Conservation (phyloP, 2,797 vertebrate genomes). For the Schizopygopsis malacanthus region DNA sequence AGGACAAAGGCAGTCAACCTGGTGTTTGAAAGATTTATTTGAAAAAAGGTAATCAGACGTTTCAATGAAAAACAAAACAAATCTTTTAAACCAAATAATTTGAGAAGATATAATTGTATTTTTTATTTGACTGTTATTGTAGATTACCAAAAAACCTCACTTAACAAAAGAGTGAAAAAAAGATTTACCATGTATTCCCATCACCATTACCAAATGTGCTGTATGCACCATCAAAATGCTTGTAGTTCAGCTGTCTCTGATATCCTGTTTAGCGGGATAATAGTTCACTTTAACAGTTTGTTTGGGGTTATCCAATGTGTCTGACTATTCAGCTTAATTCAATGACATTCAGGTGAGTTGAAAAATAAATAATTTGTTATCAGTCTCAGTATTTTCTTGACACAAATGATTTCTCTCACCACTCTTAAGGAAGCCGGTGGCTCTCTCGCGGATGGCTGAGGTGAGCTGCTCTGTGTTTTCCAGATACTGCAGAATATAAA, state of each 20-base stretch:
- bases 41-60: neutral
- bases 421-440: conserved; percentile 69
- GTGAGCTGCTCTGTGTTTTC: conserved; percentile 77
- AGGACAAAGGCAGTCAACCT: conserved; percentile 88
- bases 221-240: conserved; percentile 72
- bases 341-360: no score
- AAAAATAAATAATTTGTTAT: neutral
- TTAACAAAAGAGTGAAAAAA: neutral
- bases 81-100: neutral
- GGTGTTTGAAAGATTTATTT: conserved; percentile 1
- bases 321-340: neutral
- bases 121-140: neutral
- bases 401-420: conserved; percentile 68
- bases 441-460: conserved; percentile 67
- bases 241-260: conserved; percentile 83
- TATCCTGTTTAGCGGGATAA: conserved; percentile 73
- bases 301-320: neutral
- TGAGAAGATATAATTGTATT: neutral
- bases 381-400: neutral
- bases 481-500: conserved; percentile 82
- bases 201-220: conserved; percentile 78
- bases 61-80: neutral
- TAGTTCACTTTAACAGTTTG: neutral
- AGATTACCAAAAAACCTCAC: neutral
- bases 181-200: conserved; percentile 55